phyloP scores from a whole-genome alignment of 2,888 invertebrate species.

The Exocentrus adspersus region DNA sequence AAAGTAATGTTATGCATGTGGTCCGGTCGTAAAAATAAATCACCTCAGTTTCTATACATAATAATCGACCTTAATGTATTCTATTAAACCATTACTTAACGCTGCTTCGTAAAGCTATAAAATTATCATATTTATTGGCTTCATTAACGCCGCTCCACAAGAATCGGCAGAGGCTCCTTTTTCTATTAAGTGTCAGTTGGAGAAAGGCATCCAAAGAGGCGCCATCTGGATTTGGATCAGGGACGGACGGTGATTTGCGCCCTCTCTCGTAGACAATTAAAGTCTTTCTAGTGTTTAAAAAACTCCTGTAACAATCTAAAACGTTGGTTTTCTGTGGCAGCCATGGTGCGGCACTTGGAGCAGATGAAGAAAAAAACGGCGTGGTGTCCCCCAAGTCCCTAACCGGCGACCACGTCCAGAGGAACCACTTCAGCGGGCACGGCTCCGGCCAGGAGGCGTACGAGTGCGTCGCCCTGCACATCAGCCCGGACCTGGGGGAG shows the following conservation, averaged over 20 bases:
- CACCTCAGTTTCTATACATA: neutral
- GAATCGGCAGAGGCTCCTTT: neutral
- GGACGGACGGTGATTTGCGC: no score
- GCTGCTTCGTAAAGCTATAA: neutral
- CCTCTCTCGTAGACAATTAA: no score
- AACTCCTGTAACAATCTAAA: no score
- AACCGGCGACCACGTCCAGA: constrained; percentile 47
- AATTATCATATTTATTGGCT: constrained; percentile 5
- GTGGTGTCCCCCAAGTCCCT: constrained; percentile 41
- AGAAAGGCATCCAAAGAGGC: no score
- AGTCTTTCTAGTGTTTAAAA: no score
- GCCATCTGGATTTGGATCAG: no score
- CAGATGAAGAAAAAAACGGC: constrained; percentile 77
- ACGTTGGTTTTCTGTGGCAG: constrained; percentile 62
- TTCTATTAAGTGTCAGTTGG: neutral
- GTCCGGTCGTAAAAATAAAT: neutral
- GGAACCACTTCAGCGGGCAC: constrained; percentile 43
- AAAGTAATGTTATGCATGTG: neutral
- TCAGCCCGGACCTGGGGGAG: constrained; percentile 84
- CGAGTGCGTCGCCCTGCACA: constrained; percentile 83
- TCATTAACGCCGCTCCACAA: neutral
- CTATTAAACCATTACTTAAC: constrained; percentile 1
- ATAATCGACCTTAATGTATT: neutral
- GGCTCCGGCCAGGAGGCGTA: constrained; percentile 64
- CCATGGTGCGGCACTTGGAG: constrained; percentile 78